These are phyloP conservation scores for Progne subis DNA, from an alignment of 2,113 vertebrate species.

Conservation along the genomic window DNA sequence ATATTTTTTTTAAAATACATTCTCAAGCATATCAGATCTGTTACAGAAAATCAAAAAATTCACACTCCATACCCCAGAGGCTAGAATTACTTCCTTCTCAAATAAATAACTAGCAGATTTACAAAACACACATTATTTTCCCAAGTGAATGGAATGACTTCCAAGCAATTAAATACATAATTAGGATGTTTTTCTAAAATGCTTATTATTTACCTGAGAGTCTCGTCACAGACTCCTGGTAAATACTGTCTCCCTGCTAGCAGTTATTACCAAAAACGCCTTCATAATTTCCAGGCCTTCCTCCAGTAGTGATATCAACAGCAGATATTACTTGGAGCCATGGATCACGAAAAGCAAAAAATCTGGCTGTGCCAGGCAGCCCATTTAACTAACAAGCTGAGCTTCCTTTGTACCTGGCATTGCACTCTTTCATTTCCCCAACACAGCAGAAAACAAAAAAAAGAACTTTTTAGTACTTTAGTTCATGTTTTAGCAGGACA, in stretches of 20 bases:
- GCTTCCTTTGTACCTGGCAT: not conserved
- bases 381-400: not conserved
- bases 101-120: constrained; percentile 63
- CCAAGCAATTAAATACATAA: constrained; percentile 61
- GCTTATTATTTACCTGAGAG: constrained; percentile 69
- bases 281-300: constrained; percentile 10
- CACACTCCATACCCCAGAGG: not conserved
- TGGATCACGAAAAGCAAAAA: constrained; percentile 16
- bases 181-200: constrained; percentile 66
- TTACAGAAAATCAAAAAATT: not conserved
- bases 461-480: not conserved
- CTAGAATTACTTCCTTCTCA: constrained; percentile 41
- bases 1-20: not conserved
- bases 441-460: not conserved
- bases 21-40: not conserved
- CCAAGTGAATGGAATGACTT: constrained; percentile 53
- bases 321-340: not conserved
- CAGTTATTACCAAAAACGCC: constrained; percentile 20
- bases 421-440: not conserved
- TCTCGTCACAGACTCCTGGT: constrained; percentile 42
- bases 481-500: not conserved
- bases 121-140: constrained; percentile 51
- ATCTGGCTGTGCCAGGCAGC: not conserved
- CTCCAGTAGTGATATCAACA: not conserved
- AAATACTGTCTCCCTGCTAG: constrained; percentile 48